Percentiles rank a stretch among this genome's conserved stretches.
Conservation (phyloP, 2,113 vertebrate genomes). For the Phaethornis superciliosus region DNA sequence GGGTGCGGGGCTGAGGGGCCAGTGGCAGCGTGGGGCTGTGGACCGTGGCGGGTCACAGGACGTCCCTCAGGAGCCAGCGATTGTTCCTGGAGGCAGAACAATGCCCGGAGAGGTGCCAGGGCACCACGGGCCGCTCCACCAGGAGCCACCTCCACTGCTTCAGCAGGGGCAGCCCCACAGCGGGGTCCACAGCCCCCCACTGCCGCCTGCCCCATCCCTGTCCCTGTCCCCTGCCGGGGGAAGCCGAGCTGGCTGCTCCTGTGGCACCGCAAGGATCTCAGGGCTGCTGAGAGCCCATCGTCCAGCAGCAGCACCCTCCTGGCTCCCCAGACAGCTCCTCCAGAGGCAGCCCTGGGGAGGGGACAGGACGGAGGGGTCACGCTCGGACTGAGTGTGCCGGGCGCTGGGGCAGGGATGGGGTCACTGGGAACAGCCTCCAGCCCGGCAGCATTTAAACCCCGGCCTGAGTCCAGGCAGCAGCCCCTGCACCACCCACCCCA, state of each 20-base stretch:
- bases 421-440: neutral
- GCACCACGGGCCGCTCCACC: constrained; percentile 9
- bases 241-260: neutral
- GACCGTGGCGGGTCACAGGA: constrained; percentile 24
- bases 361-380: neutral
- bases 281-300: neutral
- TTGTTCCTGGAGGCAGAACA: constrained; percentile 47
- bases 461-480: neutral
- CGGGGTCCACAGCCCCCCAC: rapidly evolving
- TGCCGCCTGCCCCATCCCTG: neutral
- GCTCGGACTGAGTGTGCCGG: neutral
- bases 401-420: neutral
- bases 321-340: rapidly evolving
- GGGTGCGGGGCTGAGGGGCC: neutral
- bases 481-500: neutral
- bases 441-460: neutral
- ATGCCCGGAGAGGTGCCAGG: constrained; percentile 54
- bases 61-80: neutral
- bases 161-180: rapidly evolving
- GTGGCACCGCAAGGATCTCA: rapidly evolving
- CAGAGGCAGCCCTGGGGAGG: neutral
- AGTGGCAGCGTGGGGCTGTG: neutral
- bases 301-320: neutral
- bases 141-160: neutral
- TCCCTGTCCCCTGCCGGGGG: rapidly evolving